Conservation (phyloP, 2,888 invertebrate genomes). For the Pterostichus madidus region DNA sequence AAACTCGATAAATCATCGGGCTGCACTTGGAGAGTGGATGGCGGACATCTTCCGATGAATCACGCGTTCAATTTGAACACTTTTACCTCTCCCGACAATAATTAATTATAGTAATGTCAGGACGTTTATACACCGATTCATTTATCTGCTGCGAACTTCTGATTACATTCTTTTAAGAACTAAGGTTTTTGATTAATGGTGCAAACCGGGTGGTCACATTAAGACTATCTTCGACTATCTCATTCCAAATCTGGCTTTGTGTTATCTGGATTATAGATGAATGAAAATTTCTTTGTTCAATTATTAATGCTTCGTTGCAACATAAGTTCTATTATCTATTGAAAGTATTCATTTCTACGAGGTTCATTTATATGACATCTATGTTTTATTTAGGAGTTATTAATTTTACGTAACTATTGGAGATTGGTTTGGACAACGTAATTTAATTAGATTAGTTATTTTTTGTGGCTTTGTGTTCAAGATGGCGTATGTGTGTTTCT, state of each 20-base stretch:
- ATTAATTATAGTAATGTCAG: slow-evolving; percentile 66
- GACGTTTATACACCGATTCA: slow-evolving; percentile 66
- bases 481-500: too few relatives aligned
- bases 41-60: slow-evolving; percentile 65
- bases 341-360: too few relatives aligned
- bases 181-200: slow-evolving; percentile 59
- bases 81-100: slow-evolving; percentile 62
- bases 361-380: too few relatives aligned
- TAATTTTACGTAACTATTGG: too few relatives aligned
- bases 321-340: too few relatives aligned
- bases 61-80: slow-evolving; percentile 60
- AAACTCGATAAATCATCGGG: slow-evolving; percentile 64
- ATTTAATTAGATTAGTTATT: too few relatives aligned
- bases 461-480: too few relatives aligned
- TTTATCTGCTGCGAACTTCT: slow-evolving; percentile 63
- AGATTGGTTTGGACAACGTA: too few relatives aligned
- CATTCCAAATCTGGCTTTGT: slow-evolving; percentile 27
- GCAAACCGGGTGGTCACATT: slow-evolving; percentile 52
- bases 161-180: slow-evolving; percentile 66
- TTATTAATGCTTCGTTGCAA: too few relatives aligned
- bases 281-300: not conserved
- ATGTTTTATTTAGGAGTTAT: too few relatives aligned
- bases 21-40: slow-evolving; percentile 20
- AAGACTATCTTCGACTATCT: slow-evolving; percentile 25
- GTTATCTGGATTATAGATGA: slow-evolving; percentile 11